These are phyloP conservation scores for Synanthedon formicaeformis DNA, from an alignment of 2,888 invertebrate genomes.

Conservation along the genomic window DNA sequence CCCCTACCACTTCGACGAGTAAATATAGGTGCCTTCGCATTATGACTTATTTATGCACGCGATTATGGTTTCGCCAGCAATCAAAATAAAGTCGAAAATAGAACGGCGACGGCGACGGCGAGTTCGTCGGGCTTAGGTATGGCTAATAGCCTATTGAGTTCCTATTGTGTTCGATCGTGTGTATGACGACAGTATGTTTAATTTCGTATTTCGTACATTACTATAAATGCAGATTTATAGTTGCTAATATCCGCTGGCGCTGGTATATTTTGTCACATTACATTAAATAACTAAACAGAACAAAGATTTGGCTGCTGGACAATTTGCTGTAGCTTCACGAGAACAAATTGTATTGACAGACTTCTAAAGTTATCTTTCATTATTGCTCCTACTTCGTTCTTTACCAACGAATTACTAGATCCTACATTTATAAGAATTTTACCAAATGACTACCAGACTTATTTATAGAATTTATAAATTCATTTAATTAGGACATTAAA, in stretches of 20 bases:
- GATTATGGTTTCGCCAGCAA: not conserved
- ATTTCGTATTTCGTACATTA: not conserved
- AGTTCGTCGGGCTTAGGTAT: not conserved
- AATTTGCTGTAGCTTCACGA: no score
- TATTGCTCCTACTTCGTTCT: no score
- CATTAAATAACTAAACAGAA: not conserved
- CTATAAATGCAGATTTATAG: not conserved
- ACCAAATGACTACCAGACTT: no score
- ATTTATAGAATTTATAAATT: no score
- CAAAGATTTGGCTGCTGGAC: no score
- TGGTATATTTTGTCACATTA: not conserved
- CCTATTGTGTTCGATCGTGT: not conserved
- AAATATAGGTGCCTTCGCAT: conserved; percentile 2
- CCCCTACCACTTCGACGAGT: conserved; percentile 18
- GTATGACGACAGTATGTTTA: not conserved
- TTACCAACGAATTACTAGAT: no score
- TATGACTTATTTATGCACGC: conserved; percentile 4
- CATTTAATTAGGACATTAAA: no score
- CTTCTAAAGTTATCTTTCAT: no score
- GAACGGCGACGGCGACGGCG: not conserved
- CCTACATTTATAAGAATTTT: no score
- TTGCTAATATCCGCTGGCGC: not conserved
- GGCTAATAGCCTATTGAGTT: not conserved
- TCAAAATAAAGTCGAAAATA: not conserved
- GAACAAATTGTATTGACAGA: no score